Evolutionary conservation across 2,888 invertebrate genomes (phyloP).

Genomic region (Bembecia ichneumoniformis): DNA sequence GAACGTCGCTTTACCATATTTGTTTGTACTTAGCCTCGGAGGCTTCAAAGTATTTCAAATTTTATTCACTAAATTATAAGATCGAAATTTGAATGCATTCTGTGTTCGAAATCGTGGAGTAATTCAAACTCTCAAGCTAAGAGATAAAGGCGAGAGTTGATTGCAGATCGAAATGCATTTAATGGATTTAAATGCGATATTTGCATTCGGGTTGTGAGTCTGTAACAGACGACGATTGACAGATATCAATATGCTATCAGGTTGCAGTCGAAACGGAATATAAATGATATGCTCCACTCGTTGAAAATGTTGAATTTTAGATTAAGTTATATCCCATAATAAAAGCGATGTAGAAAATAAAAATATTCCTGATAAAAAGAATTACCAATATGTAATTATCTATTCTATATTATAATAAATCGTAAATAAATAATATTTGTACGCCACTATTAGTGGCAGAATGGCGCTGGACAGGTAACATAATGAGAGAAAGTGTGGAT

Average conservation of each 20-base stretch:
- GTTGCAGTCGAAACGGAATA: conserved; percentile 13
- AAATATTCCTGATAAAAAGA: too few species aligned
- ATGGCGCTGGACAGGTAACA: too few species aligned
- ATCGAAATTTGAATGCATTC: not conserved
- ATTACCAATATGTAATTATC: too few species aligned
- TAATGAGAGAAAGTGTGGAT: too few species aligned
- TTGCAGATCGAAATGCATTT: conserved; percentile 4
- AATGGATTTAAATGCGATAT: conserved; percentile 19
- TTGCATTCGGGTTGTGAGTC: conserved; percentile 20
- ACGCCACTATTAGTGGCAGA: too few species aligned
- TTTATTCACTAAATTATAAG: not conserved
- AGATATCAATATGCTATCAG: conserved; percentile 34
- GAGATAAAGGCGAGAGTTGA: not conserved
- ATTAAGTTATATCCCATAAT: not conserved
- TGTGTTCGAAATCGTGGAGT: too few species aligned
- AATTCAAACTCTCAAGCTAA: not conserved
- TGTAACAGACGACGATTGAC: conserved; percentile 27
- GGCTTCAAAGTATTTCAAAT: not conserved
- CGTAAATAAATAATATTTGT: too few species aligned
- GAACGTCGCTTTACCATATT: conserved; percentile 29
- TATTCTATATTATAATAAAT: too few species aligned
- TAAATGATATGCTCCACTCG: conserved; percentile 14
- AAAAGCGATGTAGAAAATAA: too few species aligned
- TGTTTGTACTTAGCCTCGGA: conserved; percentile 9
- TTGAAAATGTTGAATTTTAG: conserved; percentile 3